Percentiles rank a stretch among this genome's conserved stretches.
Conservation (phyloP, 1,140 invertebrate genomes). For the Wiebesia pumilae region DNA sequence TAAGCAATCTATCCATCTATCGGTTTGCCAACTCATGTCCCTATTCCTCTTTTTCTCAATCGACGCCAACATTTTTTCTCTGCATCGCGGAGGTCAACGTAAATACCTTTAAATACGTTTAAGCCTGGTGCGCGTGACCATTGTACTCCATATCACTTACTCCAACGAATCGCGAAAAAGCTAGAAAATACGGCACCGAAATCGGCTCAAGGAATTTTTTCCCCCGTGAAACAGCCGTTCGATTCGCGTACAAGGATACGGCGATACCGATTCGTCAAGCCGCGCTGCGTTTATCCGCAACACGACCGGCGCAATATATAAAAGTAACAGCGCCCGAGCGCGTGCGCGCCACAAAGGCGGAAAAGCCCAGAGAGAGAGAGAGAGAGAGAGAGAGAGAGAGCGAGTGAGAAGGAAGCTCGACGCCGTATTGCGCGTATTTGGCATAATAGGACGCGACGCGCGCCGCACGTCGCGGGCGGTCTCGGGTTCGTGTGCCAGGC, state of each 20-base stretch:
- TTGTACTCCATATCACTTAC: too few relatives aligned
- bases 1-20: not conserved
- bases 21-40: not conserved
- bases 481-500: slow-evolving; percentile 19
- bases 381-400: not conserved
- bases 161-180: too few relatives aligned
- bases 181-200: not conserved
- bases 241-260: too few relatives aligned
- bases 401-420: not conserved
- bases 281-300: not conserved
- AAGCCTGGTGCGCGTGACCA: too few relatives aligned
- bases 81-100: too few relatives aligned
- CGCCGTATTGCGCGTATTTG: slow-evolving; percentile 20
- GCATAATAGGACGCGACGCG: slow-evolving; percentile 38
- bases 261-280: not conserved
- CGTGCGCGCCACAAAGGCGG: too few relatives aligned
- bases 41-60: too few relatives aligned
- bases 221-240: not conserved
- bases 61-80: too few relatives aligned
- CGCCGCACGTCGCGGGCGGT: not conserved
- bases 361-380: not conserved
- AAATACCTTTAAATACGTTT: too few relatives aligned
- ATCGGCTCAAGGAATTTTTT: not conserved
- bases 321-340: not conserved
- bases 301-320: slow-evolving; percentile 13